Evolutionary conservation across 2,888 invertebrate genomes (phyloP).

Genomic region (Monoplex corrugatus): DNA sequence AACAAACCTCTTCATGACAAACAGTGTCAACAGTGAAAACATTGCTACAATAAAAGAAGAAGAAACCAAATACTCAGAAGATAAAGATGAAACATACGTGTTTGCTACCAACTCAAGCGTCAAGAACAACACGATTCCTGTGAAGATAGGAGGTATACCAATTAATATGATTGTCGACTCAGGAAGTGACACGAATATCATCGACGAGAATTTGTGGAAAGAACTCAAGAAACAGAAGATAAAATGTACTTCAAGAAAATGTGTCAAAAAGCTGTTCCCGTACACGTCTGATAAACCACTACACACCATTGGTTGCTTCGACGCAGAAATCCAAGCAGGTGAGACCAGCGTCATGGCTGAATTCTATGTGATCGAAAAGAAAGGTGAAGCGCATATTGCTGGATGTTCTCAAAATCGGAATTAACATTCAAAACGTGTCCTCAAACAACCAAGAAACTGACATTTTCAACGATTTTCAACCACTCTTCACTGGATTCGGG

Average conservation of each 20-base stretch:
- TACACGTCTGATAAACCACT: conserved; percentile 3
- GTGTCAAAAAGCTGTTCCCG: conserved; percentile 1
- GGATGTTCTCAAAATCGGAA: neutral
- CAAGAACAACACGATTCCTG: neutral
- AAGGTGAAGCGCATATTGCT: neutral
- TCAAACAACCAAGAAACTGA: conserved; percentile 1
- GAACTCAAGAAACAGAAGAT: conserved; percentile 24
- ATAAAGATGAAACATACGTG: conserved; percentile 10
- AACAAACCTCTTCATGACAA: neutral
- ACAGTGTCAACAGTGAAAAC: neutral
- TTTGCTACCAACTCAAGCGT: neutral
- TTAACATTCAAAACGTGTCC: neutral
- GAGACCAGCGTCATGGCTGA: neutral
- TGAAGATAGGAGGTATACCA: conserved; percentile 7
- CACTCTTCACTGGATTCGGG: conserved; percentile 4
- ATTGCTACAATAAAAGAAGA: neutral
- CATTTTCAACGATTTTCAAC: neutral
- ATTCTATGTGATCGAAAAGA: neutral
- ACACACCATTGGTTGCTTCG: neutral
- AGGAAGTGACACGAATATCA: conserved; percentile 23
- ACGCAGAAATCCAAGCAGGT: neutral
- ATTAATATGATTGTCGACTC: neutral
- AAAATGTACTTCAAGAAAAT: neutral
- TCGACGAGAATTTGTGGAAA: conserved; percentile 2
- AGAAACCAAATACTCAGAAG: neutral